phyloP scores from a whole-genome alignment of 1,140 invertebrate species.

The Matsumurasca onukii region DNA sequence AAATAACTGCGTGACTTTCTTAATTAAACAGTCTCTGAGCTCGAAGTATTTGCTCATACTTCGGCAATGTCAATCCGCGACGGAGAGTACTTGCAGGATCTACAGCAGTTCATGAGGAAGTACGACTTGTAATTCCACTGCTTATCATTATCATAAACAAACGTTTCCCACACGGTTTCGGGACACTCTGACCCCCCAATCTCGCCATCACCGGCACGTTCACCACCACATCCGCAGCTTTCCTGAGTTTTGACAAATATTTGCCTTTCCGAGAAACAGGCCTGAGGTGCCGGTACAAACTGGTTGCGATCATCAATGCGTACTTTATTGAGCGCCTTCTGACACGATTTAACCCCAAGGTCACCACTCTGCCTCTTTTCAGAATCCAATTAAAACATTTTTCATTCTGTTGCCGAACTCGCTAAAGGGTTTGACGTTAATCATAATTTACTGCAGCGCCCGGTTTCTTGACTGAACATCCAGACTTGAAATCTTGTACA shows the following conservation, averaged over 20 bases:
- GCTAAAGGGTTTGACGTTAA: too few relatives aligned
- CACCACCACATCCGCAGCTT: neutral
- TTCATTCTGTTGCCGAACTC: too few relatives aligned
- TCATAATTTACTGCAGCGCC: too few relatives aligned
- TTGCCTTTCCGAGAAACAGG: neutral
- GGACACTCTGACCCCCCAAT: conserved; percentile 10
- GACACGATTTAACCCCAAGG: conserved; percentile 5
- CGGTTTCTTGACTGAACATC: too few relatives aligned
- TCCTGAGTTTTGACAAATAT: conserved; percentile 21
- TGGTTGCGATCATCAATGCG: neutral
- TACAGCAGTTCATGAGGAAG: too few relatives aligned
- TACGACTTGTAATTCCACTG: too few relatives aligned
- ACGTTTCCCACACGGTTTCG: neutral
- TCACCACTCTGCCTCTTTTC: neutral
- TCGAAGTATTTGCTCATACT: too few relatives aligned
- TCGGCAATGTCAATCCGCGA: too few relatives aligned
- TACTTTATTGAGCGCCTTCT: neutral
- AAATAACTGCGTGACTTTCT: too few relatives aligned
- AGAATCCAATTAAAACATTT: neutral
- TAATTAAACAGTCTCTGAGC: too few relatives aligned
- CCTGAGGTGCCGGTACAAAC: neutral
- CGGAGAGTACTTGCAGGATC: too few relatives aligned
- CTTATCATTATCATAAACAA: neutral
- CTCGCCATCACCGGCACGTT: conserved; percentile 11
- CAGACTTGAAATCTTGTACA: too few relatives aligned